A percentile compares a stretch with the other conserved stretches of the same genome.
Evolutionary conservation across 23 tunicate genomes (phyloP).

Genomic region (Styela clava): DNA sequence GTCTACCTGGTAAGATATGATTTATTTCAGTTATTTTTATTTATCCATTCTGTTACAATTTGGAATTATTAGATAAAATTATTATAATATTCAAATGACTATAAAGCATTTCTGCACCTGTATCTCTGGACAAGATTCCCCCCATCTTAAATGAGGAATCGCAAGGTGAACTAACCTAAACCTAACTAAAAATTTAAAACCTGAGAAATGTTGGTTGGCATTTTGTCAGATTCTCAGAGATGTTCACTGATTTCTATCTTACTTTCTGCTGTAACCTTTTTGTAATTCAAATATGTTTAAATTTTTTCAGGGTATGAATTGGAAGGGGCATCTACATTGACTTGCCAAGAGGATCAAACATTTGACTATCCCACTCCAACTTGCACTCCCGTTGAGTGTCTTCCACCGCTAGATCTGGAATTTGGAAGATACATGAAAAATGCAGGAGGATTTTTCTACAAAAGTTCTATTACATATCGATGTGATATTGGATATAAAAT

Average conservation of each 20-base stretch:
- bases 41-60: background rate
- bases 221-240: too few species aligned
- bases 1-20: slow-evolving; percentile 5
- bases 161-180: too few species aligned
- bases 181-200: too few species aligned
- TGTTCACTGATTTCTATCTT: too few species aligned
- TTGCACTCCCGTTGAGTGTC: slow-evolving; percentile 17
- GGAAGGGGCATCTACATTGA: background rate
- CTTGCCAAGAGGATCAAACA: slow-evolving; percentile 6
- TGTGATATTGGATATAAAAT: slow-evolving; percentile 16
- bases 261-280: too few species aligned
- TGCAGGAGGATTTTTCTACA: slow-evolving; percentile 18
- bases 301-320: slow-evolving; percentile 13
- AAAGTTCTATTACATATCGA: background rate
- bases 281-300: too few species aligned
- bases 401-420: background rate
- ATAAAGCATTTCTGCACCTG: too few species aligned
- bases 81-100: too few species aligned
- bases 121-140: too few species aligned
- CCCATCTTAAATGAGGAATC: too few species aligned
- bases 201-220: too few species aligned
- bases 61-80: background rate
- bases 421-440: slow-evolving; percentile 1
- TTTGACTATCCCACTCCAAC: slow-evolving; percentile 24
- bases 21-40: background rate